Percentiles rank a stretch among this genome's conserved stretches.
These are phyloP conservation scores for Lycophotia porphyrea DNA, from an alignment of 2,888 invertebrate species.

Conservation along the genomic window DNA sequence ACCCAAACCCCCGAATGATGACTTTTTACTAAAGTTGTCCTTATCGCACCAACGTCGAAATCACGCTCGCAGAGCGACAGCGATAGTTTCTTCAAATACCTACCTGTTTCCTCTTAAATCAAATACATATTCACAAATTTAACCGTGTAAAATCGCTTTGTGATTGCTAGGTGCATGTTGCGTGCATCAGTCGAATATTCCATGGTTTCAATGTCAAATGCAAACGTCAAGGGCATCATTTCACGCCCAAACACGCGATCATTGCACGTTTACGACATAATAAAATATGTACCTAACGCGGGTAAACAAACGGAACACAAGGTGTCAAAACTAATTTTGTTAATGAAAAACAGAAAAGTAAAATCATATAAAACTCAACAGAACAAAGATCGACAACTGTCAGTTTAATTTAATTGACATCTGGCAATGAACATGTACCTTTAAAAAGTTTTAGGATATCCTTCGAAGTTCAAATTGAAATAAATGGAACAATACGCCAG, in stretches of 20 bases:
- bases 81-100: too few species aligned
- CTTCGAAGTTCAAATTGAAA: conserved; percentile 52
- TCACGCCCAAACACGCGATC: conserved; percentile 72
- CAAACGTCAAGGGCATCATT: conserved; percentile 63
- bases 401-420: background rate
- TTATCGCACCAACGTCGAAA: too few species aligned
- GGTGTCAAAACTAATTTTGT: background rate
- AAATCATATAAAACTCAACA: background rate
- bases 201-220: conserved; percentile 68
- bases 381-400: background rate
- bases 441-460: conserved; percentile 29
- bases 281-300: conserved; percentile 30
- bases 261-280: conserved; percentile 68
- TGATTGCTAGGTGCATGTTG: conserved; percentile 60
- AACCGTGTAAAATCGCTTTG: conserved; percentile 25
- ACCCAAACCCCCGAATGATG: too few species aligned
- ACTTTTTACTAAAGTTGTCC: too few species aligned
- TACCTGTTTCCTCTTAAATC: too few species aligned
- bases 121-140: conserved; percentile 47
- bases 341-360: background rate
- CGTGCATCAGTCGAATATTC: conserved; percentile 67
- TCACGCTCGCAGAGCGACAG: too few species aligned
- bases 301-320: conserved; percentile 10
- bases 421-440: background rate
- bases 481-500: conserved; percentile 19